Conservation (phyloP, 2,888 invertebrate species). For the Machimus atricapillus region DNA sequence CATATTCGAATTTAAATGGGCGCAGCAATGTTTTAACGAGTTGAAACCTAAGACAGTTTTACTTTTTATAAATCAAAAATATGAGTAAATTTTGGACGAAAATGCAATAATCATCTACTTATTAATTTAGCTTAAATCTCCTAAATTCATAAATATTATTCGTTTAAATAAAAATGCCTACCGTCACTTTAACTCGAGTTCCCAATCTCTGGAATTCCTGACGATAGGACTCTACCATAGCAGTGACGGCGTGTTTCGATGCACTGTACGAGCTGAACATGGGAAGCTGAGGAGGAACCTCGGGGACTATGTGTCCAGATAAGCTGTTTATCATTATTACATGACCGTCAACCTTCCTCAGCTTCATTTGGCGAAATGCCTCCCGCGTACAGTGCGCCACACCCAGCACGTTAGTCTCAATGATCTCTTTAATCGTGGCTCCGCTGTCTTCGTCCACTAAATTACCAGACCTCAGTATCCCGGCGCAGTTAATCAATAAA, state of each 20-base stretch:
- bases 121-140: too few species aligned
- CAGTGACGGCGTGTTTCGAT: constrained; percentile 58
- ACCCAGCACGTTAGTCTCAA: constrained; percentile 65
- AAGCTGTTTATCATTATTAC: constrained; percentile 63
- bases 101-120: too few species aligned
- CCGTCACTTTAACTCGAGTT: constrained; percentile 59
- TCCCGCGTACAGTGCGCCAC: constrained; percentile 63
- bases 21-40: too few species aligned
- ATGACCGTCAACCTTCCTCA: constrained; percentile 62
- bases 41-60: too few species aligned
- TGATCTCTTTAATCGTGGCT: constrained; percentile 52
- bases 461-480: constrained; percentile 54
- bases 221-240: constrained; percentile 57
- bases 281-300: constrained; percentile 48
- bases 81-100: too few species aligned
- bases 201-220: constrained; percentile 56
- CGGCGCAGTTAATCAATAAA: constrained; percentile 70
- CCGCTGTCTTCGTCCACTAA: constrained; percentile 52
- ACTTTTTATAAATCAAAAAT: too few species aligned
- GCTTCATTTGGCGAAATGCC: constrained; percentile 64
- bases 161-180: constrained; percentile 42
- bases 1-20: too few species aligned
- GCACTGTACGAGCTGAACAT: constrained; percentile 57
- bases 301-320: constrained; percentile 55
- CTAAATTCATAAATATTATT: too few species aligned